A percentile compares a stretch with the other conserved stretches of the same genome.
These are phyloP conservation scores for Sturnira hondurensis DNA, from an alignment of 2,113 vertebrate species.

Conservation along the genomic window DNA sequence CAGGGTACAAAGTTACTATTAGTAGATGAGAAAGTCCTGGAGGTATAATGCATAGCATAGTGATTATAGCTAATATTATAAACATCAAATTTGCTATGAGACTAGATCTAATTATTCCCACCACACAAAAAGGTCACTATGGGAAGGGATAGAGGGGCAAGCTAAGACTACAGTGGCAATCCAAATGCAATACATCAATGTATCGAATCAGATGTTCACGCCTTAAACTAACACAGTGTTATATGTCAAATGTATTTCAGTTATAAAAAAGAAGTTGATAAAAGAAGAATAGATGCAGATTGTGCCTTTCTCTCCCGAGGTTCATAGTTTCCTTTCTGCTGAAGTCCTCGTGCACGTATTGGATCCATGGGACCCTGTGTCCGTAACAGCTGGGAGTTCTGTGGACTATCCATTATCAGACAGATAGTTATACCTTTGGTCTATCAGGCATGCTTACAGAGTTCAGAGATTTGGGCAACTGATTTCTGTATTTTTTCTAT, in stretches of 20 bases:
- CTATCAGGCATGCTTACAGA: neutral
- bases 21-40: neutral
- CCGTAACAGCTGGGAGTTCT: neutral
- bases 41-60: neutral
- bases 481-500: neutral
- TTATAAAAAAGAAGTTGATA: neutral
- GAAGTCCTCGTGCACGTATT: neutral
- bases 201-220: neutral
- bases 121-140: neutral
- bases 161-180: neutral
- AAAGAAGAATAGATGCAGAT: neutral
- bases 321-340: neutral
- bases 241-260: neutral
- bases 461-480: neutral
- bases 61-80: neutral
- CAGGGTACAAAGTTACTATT: neutral
- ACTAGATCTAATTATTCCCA: neutral
- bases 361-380: neutral
- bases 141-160: neutral
- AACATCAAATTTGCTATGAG: neutral
- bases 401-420: neutral
- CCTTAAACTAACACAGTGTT: neutral
- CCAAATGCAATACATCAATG: neutral
- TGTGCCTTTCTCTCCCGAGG: neutral
- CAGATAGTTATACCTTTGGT: neutral